These are phyloP conservation scores for Oscarella lobularis DNA, from an alignment of 37 sponge, comb jelly and placozoan genomes.

Conservation along the genomic window DNA sequence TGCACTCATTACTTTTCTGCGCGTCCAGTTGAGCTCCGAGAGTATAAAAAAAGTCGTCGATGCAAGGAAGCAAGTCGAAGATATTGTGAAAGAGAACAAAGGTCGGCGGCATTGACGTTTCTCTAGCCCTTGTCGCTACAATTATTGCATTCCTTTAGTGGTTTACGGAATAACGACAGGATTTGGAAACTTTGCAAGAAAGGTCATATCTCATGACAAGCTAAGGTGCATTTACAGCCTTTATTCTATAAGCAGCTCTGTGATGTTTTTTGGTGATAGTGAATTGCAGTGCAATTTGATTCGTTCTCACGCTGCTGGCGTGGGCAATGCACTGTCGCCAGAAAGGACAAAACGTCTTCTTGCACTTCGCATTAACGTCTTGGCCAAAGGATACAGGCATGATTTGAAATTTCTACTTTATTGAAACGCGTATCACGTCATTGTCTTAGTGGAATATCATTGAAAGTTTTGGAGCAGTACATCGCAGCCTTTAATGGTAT, in stretches of 20 bases:
- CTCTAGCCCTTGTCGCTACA: neutral
- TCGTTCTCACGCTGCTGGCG: conserved; percentile 74
- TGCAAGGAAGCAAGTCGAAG: conserved; percentile 41
- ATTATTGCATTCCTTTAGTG: conserved; percentile 30
- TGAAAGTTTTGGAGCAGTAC: neutral
- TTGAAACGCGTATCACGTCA: no score
- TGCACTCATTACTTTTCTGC: neutral
- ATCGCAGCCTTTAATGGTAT: conserved; percentile 1
- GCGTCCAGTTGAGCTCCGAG: conserved; percentile 24
- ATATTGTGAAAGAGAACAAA: conserved; percentile 31
- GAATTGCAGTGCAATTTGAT: conserved; percentile 76
- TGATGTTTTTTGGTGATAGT: conserved; percentile 10
- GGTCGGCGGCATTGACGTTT: conserved; percentile 8
- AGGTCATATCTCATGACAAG: conserved; percentile 31
- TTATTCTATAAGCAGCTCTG: neutral
- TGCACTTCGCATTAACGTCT: conserved; percentile 79
- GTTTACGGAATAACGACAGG: conserved; percentile 86
- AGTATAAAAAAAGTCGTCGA: conserved; percentile 23
- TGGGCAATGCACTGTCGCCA: conserved; percentile 61
- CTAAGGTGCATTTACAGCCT: conserved; percentile 29
- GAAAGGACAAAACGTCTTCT: conserved; percentile 57
- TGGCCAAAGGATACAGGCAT: conserved; percentile 88
- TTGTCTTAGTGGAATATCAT: neutral
- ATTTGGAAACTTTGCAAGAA: conserved; percentile 81
- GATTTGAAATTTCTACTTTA: neutral